These are phyloP conservation scores for Carollia perspicillata DNA, from an alignment of 2,113 vertebrate species.

Conservation along the genomic window DNA sequence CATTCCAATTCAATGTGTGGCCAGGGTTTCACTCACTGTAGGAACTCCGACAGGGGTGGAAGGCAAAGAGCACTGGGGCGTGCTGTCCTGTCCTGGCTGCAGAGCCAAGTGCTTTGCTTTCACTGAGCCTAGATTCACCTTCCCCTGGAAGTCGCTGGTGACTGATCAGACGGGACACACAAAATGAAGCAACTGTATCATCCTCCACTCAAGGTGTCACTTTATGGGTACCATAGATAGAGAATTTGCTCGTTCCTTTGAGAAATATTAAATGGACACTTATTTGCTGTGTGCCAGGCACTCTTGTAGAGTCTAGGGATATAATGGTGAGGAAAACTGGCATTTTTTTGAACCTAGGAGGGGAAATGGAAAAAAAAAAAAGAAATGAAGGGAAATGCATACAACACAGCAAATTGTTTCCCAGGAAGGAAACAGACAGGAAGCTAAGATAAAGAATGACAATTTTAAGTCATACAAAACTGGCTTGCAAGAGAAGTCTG, in stretches of 20 bases:
- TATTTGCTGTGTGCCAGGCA: not conserved
- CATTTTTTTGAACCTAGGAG: not conserved
- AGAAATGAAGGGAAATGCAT: not conserved
- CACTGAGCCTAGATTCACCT: not conserved
- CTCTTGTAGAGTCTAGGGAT: not conserved
- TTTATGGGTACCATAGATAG: not conserved
- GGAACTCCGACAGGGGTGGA: not conserved
- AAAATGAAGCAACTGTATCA: not conserved
- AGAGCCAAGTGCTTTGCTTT: not conserved
- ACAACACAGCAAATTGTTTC: not conserved
- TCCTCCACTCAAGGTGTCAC: not conserved
- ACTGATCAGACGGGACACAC: not conserved
- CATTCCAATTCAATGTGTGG: not conserved
- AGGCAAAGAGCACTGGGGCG: accelerated
- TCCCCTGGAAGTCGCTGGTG: not conserved
- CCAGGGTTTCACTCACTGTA: not conserved
- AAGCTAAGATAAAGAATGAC: not conserved
- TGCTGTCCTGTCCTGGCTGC: not conserved
- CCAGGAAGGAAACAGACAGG: not conserved
- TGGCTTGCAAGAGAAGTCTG: not conserved
- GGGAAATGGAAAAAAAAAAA: not conserved
- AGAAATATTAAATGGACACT: not conserved
- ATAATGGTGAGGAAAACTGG: not conserved
- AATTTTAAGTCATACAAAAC: not conserved
- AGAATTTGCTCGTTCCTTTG: not conserved